Evolutionary conservation across 2,797 vertebrate species (phyloP).

Genomic region (Basileuterus tristriatus): DNA sequence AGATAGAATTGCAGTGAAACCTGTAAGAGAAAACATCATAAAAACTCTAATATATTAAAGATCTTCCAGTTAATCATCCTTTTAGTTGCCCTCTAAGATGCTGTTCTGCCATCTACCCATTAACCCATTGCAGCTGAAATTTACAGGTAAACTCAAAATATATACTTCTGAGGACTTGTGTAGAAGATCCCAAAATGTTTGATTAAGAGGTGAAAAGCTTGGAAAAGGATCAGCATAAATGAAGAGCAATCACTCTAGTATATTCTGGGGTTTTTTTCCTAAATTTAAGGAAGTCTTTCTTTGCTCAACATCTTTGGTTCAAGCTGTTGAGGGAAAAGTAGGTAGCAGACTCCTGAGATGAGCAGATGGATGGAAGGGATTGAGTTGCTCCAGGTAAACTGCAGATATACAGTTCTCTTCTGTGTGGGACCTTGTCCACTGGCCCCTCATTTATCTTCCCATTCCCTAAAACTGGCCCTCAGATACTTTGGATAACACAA

Average conservation of each 20-base stretch:
- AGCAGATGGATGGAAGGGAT: not conserved
- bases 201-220: not conserved
- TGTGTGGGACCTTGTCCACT: not conserved
- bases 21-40: not conserved
- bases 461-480: not conserved
- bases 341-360: not conserved
- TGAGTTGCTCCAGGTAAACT: not conserved
- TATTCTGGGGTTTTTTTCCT: not conserved
- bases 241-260: not conserved
- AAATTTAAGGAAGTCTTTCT: not conserved
- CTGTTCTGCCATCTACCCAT: not conserved
- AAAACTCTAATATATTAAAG: constrained; percentile 10
- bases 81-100: not conserved
- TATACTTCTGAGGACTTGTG: not conserved
- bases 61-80: constrained; percentile 22
- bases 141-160: not conserved
- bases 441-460: not conserved
- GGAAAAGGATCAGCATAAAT: not conserved
- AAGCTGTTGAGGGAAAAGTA: not conserved
- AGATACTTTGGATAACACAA: not conserved
- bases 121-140: constrained; percentile 24
- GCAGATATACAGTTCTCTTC: not conserved
- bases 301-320: not conserved
- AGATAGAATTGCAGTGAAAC: constrained; percentile 1
- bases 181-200: not conserved